These are phyloP conservation scores for Morpho helenor DNA, from an alignment of 2,888 invertebrate species.

Conservation along the genomic window DNA sequence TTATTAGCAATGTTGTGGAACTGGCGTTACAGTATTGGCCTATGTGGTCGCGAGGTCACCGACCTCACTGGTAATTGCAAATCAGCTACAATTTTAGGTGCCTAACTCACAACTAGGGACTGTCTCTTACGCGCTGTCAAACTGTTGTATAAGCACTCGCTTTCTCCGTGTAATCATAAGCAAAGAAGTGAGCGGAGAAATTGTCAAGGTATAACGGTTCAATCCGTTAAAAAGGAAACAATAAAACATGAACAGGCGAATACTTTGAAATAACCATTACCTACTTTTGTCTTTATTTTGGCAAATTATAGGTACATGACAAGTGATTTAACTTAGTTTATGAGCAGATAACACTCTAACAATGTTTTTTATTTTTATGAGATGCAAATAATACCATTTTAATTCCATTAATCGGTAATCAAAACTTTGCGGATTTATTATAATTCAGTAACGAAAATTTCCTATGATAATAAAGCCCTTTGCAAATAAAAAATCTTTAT, in stretches of 20 bases:
- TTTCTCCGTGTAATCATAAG: slow-evolving; percentile 64
- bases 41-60: slow-evolving; percentile 4
- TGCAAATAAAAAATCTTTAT: no score
- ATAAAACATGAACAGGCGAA: slow-evolving; percentile 40
- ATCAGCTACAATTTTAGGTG: slow-evolving; percentile 30
- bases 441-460: no score
- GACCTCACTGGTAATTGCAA: slow-evolving; percentile 6
- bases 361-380: no score
- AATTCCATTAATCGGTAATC: no score
- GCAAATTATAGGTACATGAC: slow-evolving; percentile 23
- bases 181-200: slow-evolving; percentile 71
- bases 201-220: slow-evolving; percentile 59
- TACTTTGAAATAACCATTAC: slow-evolving; percentile 30
- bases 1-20: no score
- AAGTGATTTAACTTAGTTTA: slow-evolving; percentile 10
- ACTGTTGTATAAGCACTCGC: slow-evolving; percentile 68
- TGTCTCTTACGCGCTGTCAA: slow-evolving; percentile 46
- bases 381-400: no score
- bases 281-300: slow-evolving; percentile 27
- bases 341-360: background rate
- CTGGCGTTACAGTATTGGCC: background rate
- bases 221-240: slow-evolving; percentile 48
- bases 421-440: no score
- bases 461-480: no score
- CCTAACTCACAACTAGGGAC: slow-evolving; percentile 38